A percentile compares a stretch with the other conserved stretches of the same genome.
Evolutionary conservation across 2,888 invertebrate species (phyloP).

Genomic region (Galeruca laticollis): DNA sequence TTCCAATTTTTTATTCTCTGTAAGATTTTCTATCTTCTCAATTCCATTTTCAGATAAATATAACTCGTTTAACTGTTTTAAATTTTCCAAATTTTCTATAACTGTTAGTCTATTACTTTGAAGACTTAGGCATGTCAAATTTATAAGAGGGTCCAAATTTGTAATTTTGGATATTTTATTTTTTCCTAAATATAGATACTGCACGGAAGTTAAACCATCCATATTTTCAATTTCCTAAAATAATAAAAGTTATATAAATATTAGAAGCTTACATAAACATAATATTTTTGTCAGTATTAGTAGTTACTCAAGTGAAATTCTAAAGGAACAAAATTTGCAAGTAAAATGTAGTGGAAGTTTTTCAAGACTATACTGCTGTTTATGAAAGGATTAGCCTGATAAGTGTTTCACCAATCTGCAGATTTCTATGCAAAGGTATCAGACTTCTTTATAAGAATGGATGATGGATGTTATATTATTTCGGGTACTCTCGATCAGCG

Average conservation of each 20-base stretch:
- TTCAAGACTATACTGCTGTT: no score
- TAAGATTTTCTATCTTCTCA: constrained; percentile 80
- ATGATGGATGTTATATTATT: no score
- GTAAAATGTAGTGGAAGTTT: no score
- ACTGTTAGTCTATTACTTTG: constrained; percentile 91
- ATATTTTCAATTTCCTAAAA: constrained; percentile 88
- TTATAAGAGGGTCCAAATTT: constrained; percentile 79
- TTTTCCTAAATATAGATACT: constrained; percentile 89
- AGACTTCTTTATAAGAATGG: no score
- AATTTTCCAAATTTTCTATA: constrained; percentile 85
- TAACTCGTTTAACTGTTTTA: constrained; percentile 84
- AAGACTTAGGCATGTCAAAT: constrained; percentile 85
- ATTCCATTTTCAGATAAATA: constrained; percentile 96
- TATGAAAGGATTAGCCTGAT: no score
- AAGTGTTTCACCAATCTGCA: no score
- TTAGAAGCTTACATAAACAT: not conserved
- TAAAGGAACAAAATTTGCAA: no score
- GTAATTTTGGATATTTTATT: constrained; percentile 93
- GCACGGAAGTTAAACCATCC: constrained; percentile 79
- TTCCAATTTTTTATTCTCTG: constrained; percentile 76
- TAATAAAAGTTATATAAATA: constrained; percentile 24
- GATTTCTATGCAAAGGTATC: no score
- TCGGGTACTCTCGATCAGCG: no score
- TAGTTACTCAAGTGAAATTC: no score
- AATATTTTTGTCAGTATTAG: no score